Evolutionary conservation across 1,140 invertebrate genomes (phyloP), one percentile per base, ranked within the genome.

Genomic region (Drosophila prosaltans): DNA sequence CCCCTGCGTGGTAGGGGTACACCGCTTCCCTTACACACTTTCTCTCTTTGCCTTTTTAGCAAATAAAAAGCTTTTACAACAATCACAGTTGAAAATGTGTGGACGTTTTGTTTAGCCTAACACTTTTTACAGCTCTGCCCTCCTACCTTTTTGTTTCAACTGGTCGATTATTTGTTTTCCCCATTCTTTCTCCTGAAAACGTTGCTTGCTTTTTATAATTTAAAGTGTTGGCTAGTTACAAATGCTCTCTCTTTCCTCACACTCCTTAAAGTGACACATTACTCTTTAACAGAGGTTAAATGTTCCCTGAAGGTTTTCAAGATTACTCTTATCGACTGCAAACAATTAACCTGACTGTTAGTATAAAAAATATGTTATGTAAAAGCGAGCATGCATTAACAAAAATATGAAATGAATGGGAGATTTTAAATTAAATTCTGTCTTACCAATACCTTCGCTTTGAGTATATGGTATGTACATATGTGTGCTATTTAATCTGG

Each of bases 31-130:
- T 26, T n/a, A 41, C 26, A 28, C 24, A 16, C n/a, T 16, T 9
- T 4, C 40, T 41, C 16, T 26, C 7, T 9, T n/a, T 40, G n/a
- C 36, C 36, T 1, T 11, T 48, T 58, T 65, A 59, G 80, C 83
- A 86, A 86, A 88, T 88, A 88, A 88, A 86, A 86, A 86, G 82
- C 82, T 86, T 86, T 86, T 88, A 86, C 72, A 86, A 72, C 83
- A 82, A 86, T 86, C 82, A 86, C 82, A 86, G 72, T 80, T 85
- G 66, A 81, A 48, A 85, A 85, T 86, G 82, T 78, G 79, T 65
- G 64, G 43, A 76, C 68, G 51, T 55, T 76, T 69, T 67, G 61
- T 73, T 48, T 65, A 51, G 62, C 41, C 79, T 77, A 69, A 71
- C 80, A 81, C 69, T 66, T 58, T 45, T 65, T 51, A 45, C 36